These are phyloP conservation scores for Lysandra coridon DNA, from an alignment of 2,888 invertebrate species.

Conservation along the genomic window DNA sequence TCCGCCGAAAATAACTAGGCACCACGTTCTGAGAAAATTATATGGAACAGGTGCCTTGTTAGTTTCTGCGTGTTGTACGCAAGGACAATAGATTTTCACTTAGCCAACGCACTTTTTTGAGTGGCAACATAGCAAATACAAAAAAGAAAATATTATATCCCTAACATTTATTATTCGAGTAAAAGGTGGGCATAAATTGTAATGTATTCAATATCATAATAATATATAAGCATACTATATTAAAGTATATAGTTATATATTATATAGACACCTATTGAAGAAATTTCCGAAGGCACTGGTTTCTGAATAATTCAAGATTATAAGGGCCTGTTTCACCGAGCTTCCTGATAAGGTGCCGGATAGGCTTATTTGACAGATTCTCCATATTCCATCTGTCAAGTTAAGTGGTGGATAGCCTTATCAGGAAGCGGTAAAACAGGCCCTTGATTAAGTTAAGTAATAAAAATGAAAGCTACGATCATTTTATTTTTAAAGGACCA, in stretches of 20 bases:
- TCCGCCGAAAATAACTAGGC: neutral
- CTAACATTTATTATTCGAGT: slow-evolving; percentile 1
- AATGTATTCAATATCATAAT: neutral
- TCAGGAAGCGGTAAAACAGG: too few species aligned
- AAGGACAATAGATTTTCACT: neutral
- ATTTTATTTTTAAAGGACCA: neutral
- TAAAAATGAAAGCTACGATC: neutral
- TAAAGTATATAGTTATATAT: neutral
- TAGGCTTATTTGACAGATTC: too few species aligned
- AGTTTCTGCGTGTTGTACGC: neutral
- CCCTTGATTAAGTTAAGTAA: neutral
- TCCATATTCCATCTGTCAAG: too few species aligned
- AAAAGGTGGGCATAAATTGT: neutral
- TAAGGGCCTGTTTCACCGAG: too few species aligned
- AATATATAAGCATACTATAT: neutral
- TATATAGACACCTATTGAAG: neutral
- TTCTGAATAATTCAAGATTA: neutral
- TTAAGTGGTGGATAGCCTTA: too few species aligned
- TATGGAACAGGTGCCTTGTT: neutral
- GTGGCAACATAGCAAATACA: neutral
- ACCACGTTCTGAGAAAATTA: neutral
- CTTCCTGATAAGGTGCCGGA: too few species aligned
- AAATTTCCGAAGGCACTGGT: neutral
- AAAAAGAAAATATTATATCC: neutral
- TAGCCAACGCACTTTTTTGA: neutral